Conservation (phyloP, 2,113 vertebrate species). For the Tricholaema leucomelas region DNA sequence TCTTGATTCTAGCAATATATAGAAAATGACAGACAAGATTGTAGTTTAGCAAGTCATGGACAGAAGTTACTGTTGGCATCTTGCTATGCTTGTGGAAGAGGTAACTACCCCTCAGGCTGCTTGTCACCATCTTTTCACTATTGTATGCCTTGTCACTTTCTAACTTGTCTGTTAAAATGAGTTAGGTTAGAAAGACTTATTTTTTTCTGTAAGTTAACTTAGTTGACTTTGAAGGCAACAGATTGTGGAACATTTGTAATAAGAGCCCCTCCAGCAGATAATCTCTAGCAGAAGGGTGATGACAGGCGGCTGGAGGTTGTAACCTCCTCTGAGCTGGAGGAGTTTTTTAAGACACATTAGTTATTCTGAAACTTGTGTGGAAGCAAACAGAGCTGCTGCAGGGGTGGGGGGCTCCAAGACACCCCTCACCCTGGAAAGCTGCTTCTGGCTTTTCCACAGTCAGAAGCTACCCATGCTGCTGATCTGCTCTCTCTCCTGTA, state of each 20-base stretch:
- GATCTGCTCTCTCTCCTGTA: neutral
- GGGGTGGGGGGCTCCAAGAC: neutral
- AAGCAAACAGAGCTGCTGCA: neutral
- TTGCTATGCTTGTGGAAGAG: neutral
- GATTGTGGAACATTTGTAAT: slow-evolving; percentile 45
- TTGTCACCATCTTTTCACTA: slow-evolving; percentile 20
- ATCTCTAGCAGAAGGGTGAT: slow-evolving; percentile 42
- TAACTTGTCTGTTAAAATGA: slow-evolving; percentile 33
- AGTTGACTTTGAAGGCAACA: slow-evolving; percentile 37
- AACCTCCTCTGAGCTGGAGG: slow-evolving; percentile 30
- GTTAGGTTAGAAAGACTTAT: slow-evolving; percentile 2
- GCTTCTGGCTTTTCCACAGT: neutral
- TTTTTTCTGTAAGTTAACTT: neutral
- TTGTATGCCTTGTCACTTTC: slow-evolving; percentile 1
- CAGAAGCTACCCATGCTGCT: neutral
- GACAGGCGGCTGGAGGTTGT: slow-evolving; percentile 43
- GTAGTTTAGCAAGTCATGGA: neutral
- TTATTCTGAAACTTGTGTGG: neutral
- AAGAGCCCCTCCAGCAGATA: slow-evolving; percentile 32
- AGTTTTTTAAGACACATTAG: neutral
- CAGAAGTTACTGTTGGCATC: neutral
- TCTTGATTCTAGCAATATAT: neutral
- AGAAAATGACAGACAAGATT: neutral
- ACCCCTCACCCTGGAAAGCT: neutral
- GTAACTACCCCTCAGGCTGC: slow-evolving; percentile 5